These are phyloP conservation scores for Pachypanchax playfairii DNA, from an alignment of 2,113 vertebrate species.

Conservation along the genomic window DNA sequence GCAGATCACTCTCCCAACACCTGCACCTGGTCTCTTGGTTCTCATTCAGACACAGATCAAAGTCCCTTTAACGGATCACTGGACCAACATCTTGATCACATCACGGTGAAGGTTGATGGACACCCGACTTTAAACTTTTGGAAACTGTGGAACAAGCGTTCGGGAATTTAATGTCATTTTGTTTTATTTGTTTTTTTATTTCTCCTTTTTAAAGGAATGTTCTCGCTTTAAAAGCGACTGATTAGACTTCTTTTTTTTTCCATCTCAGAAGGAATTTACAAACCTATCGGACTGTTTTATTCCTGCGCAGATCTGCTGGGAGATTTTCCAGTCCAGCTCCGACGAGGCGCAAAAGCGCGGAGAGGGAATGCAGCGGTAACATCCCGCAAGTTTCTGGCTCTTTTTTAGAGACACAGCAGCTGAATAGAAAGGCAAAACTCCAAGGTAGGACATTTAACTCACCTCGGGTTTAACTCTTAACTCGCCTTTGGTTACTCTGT, in stretches of 20 bases:
- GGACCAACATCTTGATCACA: constrained; percentile 23
- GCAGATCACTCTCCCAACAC: constrained; percentile 63
- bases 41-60: constrained; percentile 14
- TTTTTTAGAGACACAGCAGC: constrained; percentile 9
- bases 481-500: constrained; percentile 60
- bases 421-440: constrained; percentile 6
- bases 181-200: background rate
- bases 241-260: constrained; percentile 2
- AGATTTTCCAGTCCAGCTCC: constrained; percentile 40
- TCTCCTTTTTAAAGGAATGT: constrained; percentile 16
- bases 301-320: constrained; percentile 27
- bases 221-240: constrained; percentile 20
- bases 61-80: constrained; percentile 28
- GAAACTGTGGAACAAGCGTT: constrained; percentile 14
- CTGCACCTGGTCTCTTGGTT: constrained; percentile 72
- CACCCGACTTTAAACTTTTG: constrained; percentile 47
- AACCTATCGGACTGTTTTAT: constrained; percentile 51
- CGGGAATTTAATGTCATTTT: constrained; percentile 24
- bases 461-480: constrained; percentile 67
- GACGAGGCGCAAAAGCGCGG: constrained; percentile 45
- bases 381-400: constrained; percentile 60
- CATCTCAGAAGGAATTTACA: constrained; percentile 35
- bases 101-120: constrained; percentile 28
- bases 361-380: constrained; percentile 69
- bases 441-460: constrained; percentile 61